These are phyloP conservation scores for Drosophila nr. perissopoda DNA, from an alignment of 2,888 invertebrate genomes.

Conservation along the genomic window DNA sequence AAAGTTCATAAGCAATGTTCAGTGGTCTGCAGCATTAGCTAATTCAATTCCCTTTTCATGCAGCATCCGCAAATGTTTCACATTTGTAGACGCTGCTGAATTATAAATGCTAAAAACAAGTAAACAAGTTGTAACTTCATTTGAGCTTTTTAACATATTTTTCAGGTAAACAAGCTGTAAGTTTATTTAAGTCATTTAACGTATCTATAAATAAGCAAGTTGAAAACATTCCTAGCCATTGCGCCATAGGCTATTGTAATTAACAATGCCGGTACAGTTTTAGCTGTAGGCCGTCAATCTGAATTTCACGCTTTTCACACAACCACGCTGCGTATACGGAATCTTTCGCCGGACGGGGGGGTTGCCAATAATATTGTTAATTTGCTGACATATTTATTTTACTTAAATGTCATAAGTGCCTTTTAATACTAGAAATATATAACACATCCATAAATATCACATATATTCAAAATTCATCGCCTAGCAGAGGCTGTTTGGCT, in stretches of 20 bases:
- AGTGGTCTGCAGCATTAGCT: neutral
- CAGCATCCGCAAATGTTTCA: neutral
- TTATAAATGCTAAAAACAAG: neutral
- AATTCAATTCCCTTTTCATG: neutral
- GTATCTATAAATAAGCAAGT: neutral
- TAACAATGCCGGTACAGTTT: slow-evolving; percentile 59
- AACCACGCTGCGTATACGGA: slow-evolving; percentile 48
- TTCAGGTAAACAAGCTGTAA: neutral
- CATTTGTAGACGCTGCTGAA: neutral
- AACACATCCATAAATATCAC: neutral
- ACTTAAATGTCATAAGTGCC: slow-evolving; percentile 63
- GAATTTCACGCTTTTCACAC: slow-evolving; percentile 62
- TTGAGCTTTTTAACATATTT: neutral
- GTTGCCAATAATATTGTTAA: slow-evolving; percentile 29
- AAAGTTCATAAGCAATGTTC: neutral
- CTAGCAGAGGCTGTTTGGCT: slow-evolving; percentile 3
- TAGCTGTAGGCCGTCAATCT: slow-evolving; percentile 55
- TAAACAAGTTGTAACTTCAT: neutral
- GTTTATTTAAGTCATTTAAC: neutral
- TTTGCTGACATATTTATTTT: slow-evolving; percentile 44
- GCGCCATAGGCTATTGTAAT: slow-evolving; percentile 44
- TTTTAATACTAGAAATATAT: slow-evolving; percentile 12
- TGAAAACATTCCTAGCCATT: slow-evolving; percentile 3
- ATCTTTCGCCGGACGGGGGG: slow-evolving; percentile 4
- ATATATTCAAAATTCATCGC: neutral